Base-by-base conservation (phyloP, 2,888 invertebrate genomes). In the Catocala nupta region DNA sequence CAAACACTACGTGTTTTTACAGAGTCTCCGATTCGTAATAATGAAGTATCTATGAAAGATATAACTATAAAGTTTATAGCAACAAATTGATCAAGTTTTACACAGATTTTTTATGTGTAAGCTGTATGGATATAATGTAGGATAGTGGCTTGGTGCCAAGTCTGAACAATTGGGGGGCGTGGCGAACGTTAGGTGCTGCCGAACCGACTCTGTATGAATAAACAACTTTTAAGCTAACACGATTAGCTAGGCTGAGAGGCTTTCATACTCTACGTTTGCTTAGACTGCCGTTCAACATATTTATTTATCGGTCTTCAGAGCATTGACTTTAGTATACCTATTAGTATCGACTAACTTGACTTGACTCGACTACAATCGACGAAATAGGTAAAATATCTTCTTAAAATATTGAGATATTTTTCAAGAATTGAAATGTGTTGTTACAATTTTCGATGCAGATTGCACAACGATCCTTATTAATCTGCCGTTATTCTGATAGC, bases 81-180 rank as follows among this genome's bases (percentile, higher is more conserved):
- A n/a, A 54, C 53, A 16, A 48, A 48, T 59, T 59, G 52, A 2
- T 44, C 25, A 54, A 54, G 48, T 56, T 63, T 34, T 13, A 57
- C 49, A 11, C 48, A 43, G 9, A 11, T 12, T 55, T 44, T 45
- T 55, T 55, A 25, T 52, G 51, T 55, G 16, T 34, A 13, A 52
- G 34, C 39, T 42, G 44, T 34, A 52, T 49, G 45, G 45, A 13
- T 53, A 45, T 48, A 43, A 51, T 64, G 51, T 55, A 59, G 59
- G 74, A 59, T 59, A 53, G 39, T 67, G 78, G 77, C 66, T 59
- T 70, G 61, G 33, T 77, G 77, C 77, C 78, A 77, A 78, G 63
- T 63, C 44, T 59, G 59, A 63, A 62, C 69, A 51, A 58, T 58
- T 16, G 71, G 64, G 36, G 63, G 71, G 77, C 73, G 78, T 73